phyloP scores from a whole-genome alignment of 2,888 invertebrate species.

The Lepetodrilus schrolli region DNA sequence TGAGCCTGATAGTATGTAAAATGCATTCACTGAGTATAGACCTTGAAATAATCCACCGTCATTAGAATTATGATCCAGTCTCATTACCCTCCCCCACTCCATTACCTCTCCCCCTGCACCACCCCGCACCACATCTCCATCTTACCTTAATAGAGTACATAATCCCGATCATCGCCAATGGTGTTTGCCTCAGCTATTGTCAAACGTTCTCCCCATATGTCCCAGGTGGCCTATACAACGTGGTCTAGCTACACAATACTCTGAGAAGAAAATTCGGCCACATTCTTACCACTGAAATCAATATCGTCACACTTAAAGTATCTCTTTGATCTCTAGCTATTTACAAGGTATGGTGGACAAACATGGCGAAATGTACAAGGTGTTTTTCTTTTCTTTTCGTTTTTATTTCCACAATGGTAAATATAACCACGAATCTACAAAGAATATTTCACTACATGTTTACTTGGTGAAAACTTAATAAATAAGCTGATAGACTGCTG shows the following conservation, averaged over 20 bases:
- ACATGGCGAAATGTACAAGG: constrained; percentile 22
- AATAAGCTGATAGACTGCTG: no score
- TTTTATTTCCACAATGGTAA: no score
- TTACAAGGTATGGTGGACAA: constrained; percentile 25
- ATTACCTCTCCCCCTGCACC: neutral
- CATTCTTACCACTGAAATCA: constrained; percentile 21
- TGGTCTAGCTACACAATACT: constrained; percentile 3
- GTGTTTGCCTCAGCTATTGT: constrained; percentile 15
- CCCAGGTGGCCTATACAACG: neutral
- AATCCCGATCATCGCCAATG: neutral
- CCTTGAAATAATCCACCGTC: no score
- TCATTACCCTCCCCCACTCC: no score
- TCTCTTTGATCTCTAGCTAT: constrained; percentile 21
- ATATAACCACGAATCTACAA: no score
- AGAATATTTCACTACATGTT: no score
- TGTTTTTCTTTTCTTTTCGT: constrained; percentile 9
- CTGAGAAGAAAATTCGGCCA: constrained; percentile 25
- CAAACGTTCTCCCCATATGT: neutral
- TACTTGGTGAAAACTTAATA: no score
- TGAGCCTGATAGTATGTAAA: no score
- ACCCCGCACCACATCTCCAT: neutral
- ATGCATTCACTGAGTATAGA: no score
- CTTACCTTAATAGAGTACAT: constrained; percentile 22
- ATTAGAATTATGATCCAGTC: no score
- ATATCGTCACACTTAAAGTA: constrained; percentile 26